These are phyloP conservation scores for Eristalinus sepulchralis DNA, from an alignment of 2,888 invertebrate species.

Conservation along the genomic window DNA sequence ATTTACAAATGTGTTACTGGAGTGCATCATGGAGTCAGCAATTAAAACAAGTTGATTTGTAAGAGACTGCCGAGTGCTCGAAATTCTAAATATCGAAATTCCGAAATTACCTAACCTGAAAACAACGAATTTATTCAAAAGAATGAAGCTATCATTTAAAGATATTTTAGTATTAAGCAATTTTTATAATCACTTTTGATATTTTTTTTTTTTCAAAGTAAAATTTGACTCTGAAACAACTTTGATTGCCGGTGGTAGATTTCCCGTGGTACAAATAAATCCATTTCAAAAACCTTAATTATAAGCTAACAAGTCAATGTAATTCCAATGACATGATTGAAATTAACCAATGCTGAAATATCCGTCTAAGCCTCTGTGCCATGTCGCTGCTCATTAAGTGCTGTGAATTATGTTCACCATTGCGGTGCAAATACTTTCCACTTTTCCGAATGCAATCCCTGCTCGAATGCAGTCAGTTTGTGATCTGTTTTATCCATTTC, in stretches of 20 bases:
- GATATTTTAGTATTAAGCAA: too few species aligned
- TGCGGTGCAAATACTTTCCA: background rate
- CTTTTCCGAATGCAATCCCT: background rate
- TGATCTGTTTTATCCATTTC: slow-evolving; percentile 10
- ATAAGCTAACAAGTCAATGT: slow-evolving; percentile 21
- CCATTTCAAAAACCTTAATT: slow-evolving; percentile 31
- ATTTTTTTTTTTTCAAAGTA: slow-evolving; percentile 26
- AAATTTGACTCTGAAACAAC: background rate
- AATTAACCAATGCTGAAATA: slow-evolving; percentile 29
- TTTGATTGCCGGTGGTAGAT: background rate
- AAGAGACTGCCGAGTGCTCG: too few species aligned
- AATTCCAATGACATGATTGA: slow-evolving; percentile 30
- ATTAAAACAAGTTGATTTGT: too few species aligned
- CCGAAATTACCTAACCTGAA: too few species aligned
- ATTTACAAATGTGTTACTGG: too few species aligned
- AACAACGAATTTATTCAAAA: too few species aligned
- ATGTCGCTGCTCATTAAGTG: background rate
- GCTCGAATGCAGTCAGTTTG: background rate
- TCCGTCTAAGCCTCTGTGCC: background rate
- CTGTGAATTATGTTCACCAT: slow-evolving; percentile 9
- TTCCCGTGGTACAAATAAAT: slow-evolving; percentile 9
- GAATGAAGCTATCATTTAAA: too few species aligned
- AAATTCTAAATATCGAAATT: too few species aligned
- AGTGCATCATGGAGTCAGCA: too few species aligned
- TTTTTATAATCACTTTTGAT: slow-evolving; percentile 50